Base-by-base conservation (phyloP, 2,797 vertebrate genomes). In the Falco peregrinus region DNA sequence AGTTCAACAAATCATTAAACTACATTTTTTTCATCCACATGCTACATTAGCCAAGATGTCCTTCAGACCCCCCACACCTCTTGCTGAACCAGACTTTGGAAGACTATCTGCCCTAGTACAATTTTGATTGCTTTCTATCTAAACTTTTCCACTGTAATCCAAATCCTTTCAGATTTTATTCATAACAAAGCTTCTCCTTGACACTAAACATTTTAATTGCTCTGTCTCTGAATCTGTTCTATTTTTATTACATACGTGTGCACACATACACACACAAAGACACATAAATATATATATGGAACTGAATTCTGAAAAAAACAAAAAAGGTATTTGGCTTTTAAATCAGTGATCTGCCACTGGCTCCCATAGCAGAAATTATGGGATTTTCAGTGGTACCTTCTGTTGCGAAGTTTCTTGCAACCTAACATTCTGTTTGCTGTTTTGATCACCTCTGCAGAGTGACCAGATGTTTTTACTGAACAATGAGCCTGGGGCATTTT, bases 1-100 rank as follows among this genome's bases (percentile, higher is more conserved):
- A 79, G 20, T 87, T 89, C 60, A 80, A 74, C 51, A 91, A 91
- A 87, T 53, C 45, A 79, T 87, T 92, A 70, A 84, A 87, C 60
- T 57, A 51, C 16, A 4, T 39, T 39, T 54, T 87, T 84, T 94
- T 83, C 56, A 71, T 57, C 56, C 67, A 43, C 22, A 16, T n/a
- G 18, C 33, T 89, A 33, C 25, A 33, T 74, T 71, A 90, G 51
- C 64, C 68, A 71, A 83, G 11, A 37, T 90, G 45, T n/a, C 60
- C 60, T 81, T 84, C 67, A 84, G 65, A 87, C 50, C 43, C 41
- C 57, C 26, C 59, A 48, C 53, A 57, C 29, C 56, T 16, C 24
- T 47, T 85, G 86, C 77, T 76, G 69, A 81, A 86, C n/a, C 48
- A 81, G 48, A 71, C 37, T 79, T 56, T 31, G 64, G 45, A 87